phyloP scores from a whole-genome alignment of 2,888 invertebrate genomes.

The Leptothorax acervorum region DNA sequence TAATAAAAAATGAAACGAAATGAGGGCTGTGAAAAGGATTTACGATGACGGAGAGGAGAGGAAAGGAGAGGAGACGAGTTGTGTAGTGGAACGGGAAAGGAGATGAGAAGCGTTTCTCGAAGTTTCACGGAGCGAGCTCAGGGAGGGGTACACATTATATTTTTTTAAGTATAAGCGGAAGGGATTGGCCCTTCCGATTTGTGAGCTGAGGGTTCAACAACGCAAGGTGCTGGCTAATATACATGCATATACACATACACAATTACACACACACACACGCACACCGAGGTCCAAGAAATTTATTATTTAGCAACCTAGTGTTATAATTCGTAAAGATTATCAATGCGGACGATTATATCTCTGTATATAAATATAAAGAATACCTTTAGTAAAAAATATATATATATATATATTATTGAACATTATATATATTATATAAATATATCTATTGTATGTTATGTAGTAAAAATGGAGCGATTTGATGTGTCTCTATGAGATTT shows the following conservation, averaged over 20 bases:
- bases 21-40: conserved; percentile 84
- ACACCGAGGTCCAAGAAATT: conserved; percentile 84
- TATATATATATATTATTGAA: conserved; percentile 77
- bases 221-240: conserved; percentile 83
- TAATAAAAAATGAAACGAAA: conserved; percentile 77
- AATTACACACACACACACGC: conserved; percentile 47
- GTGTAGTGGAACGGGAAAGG: conserved; percentile 59
- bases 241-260: conserved; percentile 21
- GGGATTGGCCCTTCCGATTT: conserved; percentile 76
- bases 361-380: conserved; percentile 78
- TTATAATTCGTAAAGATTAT: conserved; percentile 84
- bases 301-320: conserved; percentile 84
- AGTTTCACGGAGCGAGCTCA: conserved; percentile 78
- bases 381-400: conserved; percentile 75
- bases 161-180: conserved; percentile 81
- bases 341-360: conserved; percentile 81
- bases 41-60: conserved; percentile 47
- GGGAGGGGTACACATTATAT: conserved; percentile 82
- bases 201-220: conserved; percentile 80
- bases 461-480: conserved; percentile 84
- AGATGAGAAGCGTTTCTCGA: conserved; percentile 39
- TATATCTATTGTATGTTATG: conserved; percentile 84
- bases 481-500: conserved; percentile 84
- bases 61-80: conserved; percentile 44
- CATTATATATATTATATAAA: conserved; percentile 82